Conservation (phyloP, 2,797 vertebrate species). For the Threskiornis aethiopicus region DNA sequence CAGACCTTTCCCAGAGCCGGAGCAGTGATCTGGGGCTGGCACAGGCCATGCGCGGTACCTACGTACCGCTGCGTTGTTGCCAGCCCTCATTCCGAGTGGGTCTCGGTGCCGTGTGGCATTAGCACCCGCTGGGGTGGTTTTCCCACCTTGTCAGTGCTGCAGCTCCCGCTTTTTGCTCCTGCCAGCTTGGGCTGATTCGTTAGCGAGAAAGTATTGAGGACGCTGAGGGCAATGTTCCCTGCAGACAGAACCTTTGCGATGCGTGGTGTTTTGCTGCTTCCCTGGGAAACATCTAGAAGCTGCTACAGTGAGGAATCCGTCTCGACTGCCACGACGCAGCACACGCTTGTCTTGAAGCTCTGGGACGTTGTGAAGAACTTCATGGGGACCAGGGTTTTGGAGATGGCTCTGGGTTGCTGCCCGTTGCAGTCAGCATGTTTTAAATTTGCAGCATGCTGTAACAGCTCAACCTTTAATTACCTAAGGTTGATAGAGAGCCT, state of each 20-base stretch:
- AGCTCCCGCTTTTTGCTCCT: not conserved
- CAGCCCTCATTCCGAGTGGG: accelerated
- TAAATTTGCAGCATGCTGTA: not conserved
- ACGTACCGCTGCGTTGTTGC: accelerated
- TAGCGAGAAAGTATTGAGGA: not conserved
- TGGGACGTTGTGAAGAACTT: not conserved
- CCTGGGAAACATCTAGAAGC: not conserved
- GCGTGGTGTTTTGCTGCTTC: not conserved
- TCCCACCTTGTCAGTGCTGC: not conserved
- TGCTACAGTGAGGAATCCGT: not conserved
- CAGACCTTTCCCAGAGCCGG: not conserved
- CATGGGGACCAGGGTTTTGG: not conserved
- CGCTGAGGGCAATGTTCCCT: not conserved
- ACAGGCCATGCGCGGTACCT: accelerated
- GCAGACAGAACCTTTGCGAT: not conserved
- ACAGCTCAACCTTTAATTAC: not conserved
- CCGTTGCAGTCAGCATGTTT: accelerated
- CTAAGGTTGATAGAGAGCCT: not conserved
- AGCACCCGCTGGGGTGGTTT: not conserved
- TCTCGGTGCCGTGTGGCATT: accelerated
- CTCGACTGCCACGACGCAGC: accelerated
- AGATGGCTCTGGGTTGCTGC: not conserved
- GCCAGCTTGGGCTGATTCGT: not conserved
- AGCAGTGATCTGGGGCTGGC: not conserved
- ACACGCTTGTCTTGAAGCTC: not conserved